Evolutionary conservation across 2,113 vertebrate species (phyloP).

Genomic region (Callorhinus ursinus): DNA sequence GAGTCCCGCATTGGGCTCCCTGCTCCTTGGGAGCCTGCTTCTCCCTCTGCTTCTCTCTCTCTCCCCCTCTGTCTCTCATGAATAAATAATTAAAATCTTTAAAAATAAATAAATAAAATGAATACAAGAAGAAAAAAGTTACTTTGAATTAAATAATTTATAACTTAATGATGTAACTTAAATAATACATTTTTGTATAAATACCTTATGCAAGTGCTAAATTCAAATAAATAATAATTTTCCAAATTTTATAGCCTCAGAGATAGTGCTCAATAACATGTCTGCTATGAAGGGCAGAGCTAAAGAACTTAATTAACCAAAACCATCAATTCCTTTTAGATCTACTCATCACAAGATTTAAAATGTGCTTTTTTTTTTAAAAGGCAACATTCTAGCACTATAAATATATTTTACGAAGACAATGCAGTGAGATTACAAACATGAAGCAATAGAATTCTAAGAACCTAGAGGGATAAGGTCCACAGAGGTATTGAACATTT

Average conservation of each 20-base stretch:
- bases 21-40: too few species aligned
- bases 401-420: conserved; percentile 22
- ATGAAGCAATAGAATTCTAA: conserved; percentile 8
- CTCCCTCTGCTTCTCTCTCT: too few species aligned
- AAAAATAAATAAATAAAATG: too few species aligned
- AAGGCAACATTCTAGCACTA: neutral
- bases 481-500: neutral
- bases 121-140: neutral
- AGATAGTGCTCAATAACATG: neutral
- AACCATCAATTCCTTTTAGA: neutral
- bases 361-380: neutral
- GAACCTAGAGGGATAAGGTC: neutral
- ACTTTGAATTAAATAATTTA: neutral
- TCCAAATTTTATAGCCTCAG: neutral
- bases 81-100: too few species aligned
- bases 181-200: neutral
- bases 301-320: neutral
- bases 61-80: too few species aligned
- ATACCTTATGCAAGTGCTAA: neutral
- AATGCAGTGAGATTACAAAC: conserved; percentile 31
- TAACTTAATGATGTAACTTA: neutral
- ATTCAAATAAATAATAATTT: neutral
- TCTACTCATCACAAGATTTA: neutral
- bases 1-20: too few species aligned
- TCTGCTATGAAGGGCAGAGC: neutral